These are phyloP conservation scores for Podarcis muralis DNA, from an alignment of 2,113 vertebrate species.

Conservation along the genomic window DNA sequence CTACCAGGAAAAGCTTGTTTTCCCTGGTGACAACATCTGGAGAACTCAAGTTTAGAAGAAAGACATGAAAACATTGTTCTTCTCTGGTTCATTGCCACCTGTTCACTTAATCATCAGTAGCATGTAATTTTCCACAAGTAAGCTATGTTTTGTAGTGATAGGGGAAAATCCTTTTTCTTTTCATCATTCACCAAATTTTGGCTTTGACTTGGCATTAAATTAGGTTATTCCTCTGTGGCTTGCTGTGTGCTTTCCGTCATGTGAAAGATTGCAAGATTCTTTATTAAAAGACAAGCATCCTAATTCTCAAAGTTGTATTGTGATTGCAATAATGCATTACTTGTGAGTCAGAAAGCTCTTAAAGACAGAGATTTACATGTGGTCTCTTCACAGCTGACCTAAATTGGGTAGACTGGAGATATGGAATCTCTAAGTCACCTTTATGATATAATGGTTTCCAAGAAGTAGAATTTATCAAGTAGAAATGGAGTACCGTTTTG, in stretches of 20 bases:
- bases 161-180: constrained; percentile 31
- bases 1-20: constrained; percentile 16
- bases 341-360: not conserved
- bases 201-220: constrained; percentile 37
- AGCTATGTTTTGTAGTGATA: constrained; percentile 33
- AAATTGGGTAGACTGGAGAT: constrained; percentile 31
- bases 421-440: not conserved
- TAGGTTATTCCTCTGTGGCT: constrained; percentile 23
- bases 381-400: constrained; percentile 25
- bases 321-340: not conserved
- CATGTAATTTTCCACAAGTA: constrained; percentile 33
- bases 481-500: not conserved
- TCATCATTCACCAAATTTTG: constrained; percentile 32
- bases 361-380: not conserved
- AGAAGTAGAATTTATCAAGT: not conserved
- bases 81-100: constrained; percentile 26
- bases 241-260: constrained; percentile 33
- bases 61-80: constrained; percentile 26
- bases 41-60: constrained; percentile 35
- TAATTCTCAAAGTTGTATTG: not conserved
- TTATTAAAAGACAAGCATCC: not conserved
- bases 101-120: constrained; percentile 38
- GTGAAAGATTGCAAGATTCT: constrained; percentile 1
- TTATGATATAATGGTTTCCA: not conserved
- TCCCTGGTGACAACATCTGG: constrained; percentile 37